A percentile compares a stretch with the other conserved stretches of the same genome.
phyloP scores from a whole-genome alignment of 2,888 invertebrate species.

The Drosophila peninsularis region DNA sequence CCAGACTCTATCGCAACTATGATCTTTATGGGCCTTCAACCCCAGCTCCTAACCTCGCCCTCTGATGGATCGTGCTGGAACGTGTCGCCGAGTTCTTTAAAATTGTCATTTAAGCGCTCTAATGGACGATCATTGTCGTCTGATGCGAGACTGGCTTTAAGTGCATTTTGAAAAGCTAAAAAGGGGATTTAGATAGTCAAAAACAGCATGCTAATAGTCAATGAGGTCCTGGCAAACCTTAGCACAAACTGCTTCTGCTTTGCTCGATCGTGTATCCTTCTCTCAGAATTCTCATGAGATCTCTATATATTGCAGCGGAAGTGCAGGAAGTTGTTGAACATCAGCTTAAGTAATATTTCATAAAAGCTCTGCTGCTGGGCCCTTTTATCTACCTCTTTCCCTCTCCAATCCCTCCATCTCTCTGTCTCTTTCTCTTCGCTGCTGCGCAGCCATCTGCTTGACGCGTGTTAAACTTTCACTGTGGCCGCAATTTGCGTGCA shows the following conservation, averaged over 20 bases:
- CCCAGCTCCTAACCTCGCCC: background rate
- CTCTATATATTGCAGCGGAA: background rate
- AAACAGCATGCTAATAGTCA: too few species aligned
- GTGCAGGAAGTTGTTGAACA: too few species aligned
- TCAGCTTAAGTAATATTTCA: constrained; percentile 1
- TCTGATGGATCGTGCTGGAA: constrained; percentile 41
- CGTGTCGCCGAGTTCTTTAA: constrained; percentile 63
- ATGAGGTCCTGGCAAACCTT: too few species aligned
- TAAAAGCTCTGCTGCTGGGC: background rate
- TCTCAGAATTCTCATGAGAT: background rate
- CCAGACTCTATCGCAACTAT: constrained; percentile 50
- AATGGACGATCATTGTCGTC: constrained; percentile 44
- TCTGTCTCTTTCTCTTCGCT: background rate
- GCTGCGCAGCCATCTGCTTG: constrained; percentile 22
- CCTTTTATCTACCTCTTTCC: background rate
- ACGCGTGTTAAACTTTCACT: constrained; percentile 63
- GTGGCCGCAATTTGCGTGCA: constrained; percentile 61
- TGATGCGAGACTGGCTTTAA: background rate
- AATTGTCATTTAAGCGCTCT: constrained; percentile 68
- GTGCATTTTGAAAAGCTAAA: constrained; percentile 9
- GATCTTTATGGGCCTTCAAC: constrained; percentile 42
- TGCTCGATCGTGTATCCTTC: too few species aligned
- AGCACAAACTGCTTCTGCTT: too few species aligned
- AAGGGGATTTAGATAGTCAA: constrained; percentile 2
- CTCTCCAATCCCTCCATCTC: background rate